These are phyloP conservation scores for Barbus barbus DNA, from an alignment of 2,113 vertebrate genomes.

Conservation along the genomic window DNA sequence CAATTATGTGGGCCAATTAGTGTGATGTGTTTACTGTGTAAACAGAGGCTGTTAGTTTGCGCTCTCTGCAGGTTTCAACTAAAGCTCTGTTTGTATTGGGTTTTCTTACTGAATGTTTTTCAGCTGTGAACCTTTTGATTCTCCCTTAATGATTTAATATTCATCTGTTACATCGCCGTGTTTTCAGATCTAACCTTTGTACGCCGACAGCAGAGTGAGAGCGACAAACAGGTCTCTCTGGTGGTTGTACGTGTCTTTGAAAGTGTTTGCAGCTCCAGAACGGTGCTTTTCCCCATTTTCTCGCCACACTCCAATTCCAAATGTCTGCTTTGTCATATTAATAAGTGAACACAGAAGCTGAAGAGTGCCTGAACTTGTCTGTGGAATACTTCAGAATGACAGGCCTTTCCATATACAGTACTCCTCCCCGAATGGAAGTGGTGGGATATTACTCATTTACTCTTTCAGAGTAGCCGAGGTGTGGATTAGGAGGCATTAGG, in stretches of 20 bases:
- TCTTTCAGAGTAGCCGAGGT: constrained; percentile 12
- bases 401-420: constrained; percentile 12
- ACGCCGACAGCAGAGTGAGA: background rate
- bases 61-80: constrained; percentile 48
- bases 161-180: constrained; percentile 19
- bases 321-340: constrained; percentile 57
- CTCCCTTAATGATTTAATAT: constrained; percentile 43
- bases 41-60: constrained; percentile 60
- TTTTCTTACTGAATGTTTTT: constrained; percentile 33
- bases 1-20: constrained; percentile 62
- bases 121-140: too few species aligned
- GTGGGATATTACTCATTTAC: constrained; percentile 8
- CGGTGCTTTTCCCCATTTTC: background rate
- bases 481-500: constrained; percentile 51
- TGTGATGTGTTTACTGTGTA: constrained; percentile 64
- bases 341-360: constrained; percentile 55
- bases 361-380: constrained; percentile 69
- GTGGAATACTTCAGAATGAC: constrained; percentile 36
- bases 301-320: constrained; percentile 43
- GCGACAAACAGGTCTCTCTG: constrained; percentile 13
- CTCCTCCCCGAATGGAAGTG: constrained; percentile 35
- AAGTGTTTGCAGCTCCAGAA: background rate
- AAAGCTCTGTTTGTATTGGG: constrained; percentile 38
- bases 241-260: constrained; percentile 31
- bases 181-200: constrained; percentile 19